Base-by-base conservation (phyloP, 1,140 invertebrate genomes). In the Brachionus sp. region DNA sequence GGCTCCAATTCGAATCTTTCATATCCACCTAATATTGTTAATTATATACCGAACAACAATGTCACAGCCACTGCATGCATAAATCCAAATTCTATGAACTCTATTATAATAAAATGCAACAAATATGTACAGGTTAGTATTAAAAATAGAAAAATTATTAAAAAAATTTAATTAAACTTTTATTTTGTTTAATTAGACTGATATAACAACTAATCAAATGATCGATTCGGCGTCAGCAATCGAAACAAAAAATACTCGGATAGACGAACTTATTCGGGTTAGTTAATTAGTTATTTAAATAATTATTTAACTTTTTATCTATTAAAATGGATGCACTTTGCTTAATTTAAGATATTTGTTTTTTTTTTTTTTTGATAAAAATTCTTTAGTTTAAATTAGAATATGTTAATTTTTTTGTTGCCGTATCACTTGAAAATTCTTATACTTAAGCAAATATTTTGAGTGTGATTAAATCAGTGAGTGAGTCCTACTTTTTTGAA, bases 191-290 rank as follows among this genome's bases (percentile, higher is more conserved):
- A 39, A 19, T 19, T 42, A 80, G 50, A 80, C 77, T 39, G 77
- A 80, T 19, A 80, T 80, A 7, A 80, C 77, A 10, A 80, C 77
- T 37, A 57, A 62, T 23, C 77, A 80, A 66, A 80, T 80, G 77
- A 57, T 80, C 19, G 77, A 80, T 25, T 80, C 77, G 50, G 77
- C 77, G 16, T 62, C 77, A 16, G 77, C 77, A 29, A 80, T 80
- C 9, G 77, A 80, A 33, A 80, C 50, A 42, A 80, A 80, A 66
- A 80, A 80, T 66, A 80, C 77, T 16, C 35, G 62, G 23, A 80
- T 80, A 9, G 77, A 80, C 33, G 77, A 80, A 44, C 50, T 80
- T 12, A 80, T 80, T 33, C 33, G 62, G 33, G 66, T 70, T 39
- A 70, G 29, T 44, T 39, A 9, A 3, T 10, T 2, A 29, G 23